Evolutionary conservation across 2,888 invertebrate species (phyloP), one percentile per base, ranked within the genome.

Genomic region (Macrosoma leucophasiata): DNA sequence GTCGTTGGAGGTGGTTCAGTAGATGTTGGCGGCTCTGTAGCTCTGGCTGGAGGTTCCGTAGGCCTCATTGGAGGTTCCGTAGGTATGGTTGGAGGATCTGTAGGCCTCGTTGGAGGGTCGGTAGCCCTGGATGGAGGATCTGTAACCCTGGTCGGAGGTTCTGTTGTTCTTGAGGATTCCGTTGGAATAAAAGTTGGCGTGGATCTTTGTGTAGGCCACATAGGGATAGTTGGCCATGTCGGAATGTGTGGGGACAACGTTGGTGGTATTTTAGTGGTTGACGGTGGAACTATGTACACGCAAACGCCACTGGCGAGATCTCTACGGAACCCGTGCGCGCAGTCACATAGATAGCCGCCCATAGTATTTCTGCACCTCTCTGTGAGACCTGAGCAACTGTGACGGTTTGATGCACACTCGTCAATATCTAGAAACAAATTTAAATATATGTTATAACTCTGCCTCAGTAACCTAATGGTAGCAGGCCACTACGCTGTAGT

Each of bases 271-370:
- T n/a, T n/a, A n/a, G n/a, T n/a, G n/a, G n/a, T n/a, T n/a, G 20
- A 8, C 8, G 20, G 24, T 7, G 3, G 17, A 4, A 23, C 19
- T 12, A 20, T 5, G 2, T 65, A 37, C 12, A 55, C 61, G 43
- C 84, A 85, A 1, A 58, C 52, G 1, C 68, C 70, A 0, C 74
- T 66, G 13, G 48, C 20, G n/a, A 81, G 69, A 52, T 95, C 93
- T 39, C 88, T 85, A 3, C 89, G 74, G 67, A 94, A 96, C 0
- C 95, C 95, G 1, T 84, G 72, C 0, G 94, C 94, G 58, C 96
- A 96, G 19, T 88, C 88, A 60, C 95, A 96, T 4, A 85, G 71
- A 63, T 93, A 96, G 3, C 95, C 95, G 0, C 97, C 97, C 1
- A 92, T 91, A 0, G 92, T 90, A 66, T 97, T 97, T 13, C 90